phyloP scores from a whole-genome alignment of 1,140 invertebrate genomes.

The Bombus pyrosoma region DNA sequence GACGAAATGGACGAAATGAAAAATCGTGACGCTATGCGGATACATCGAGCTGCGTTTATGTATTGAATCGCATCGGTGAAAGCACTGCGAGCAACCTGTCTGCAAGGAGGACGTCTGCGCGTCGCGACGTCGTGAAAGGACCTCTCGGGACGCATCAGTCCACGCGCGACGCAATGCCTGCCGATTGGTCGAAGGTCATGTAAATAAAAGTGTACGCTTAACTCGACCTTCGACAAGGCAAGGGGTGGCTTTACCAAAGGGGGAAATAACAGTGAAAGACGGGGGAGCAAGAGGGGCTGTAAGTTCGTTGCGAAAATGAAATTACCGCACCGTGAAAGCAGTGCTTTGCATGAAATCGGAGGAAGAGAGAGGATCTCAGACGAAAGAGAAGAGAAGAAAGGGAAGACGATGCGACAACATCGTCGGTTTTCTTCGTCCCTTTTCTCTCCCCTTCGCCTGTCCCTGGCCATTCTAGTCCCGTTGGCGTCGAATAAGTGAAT shows the following conservation, averaged over 20 bases:
- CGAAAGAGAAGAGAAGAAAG: slow-evolving; percentile 17
- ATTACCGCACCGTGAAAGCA: slow-evolving; percentile 75
- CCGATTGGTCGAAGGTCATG: slow-evolving; percentile 39
- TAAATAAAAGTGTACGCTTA: slow-evolving; percentile 68
- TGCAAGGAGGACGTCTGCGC: background rate
- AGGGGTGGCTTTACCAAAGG: background rate
- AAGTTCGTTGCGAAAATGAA: slow-evolving; percentile 75
- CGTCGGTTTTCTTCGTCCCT: slow-evolving; percentile 26
- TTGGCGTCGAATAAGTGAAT: slow-evolving; percentile 63
- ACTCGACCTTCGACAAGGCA: slow-evolving; percentile 21
- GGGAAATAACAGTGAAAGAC: slow-evolving; percentile 44
- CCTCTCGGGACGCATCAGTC: background rate
- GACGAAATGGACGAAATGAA: background rate
- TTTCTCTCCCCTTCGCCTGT: background rate
- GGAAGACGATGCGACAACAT: slow-evolving; percentile 21
- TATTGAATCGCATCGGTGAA: background rate
- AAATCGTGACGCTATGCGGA: too few species aligned
- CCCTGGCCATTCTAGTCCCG: slow-evolving; percentile 2
- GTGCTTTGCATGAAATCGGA: slow-evolving; percentile 72
- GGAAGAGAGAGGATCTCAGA: background rate
- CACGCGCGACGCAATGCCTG: background rate
- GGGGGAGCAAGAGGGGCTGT: slow-evolving; percentile 27
- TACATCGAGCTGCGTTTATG: background rate
- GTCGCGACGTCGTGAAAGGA: background rate
- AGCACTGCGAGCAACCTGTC: background rate